Percentiles rank a stretch among this genome's conserved stretches.
These are phyloP conservation scores for Pipistrellus pipistrellus DNA, from an alignment of 2,797 vertebrate species.

Conservation along the genomic window DNA sequence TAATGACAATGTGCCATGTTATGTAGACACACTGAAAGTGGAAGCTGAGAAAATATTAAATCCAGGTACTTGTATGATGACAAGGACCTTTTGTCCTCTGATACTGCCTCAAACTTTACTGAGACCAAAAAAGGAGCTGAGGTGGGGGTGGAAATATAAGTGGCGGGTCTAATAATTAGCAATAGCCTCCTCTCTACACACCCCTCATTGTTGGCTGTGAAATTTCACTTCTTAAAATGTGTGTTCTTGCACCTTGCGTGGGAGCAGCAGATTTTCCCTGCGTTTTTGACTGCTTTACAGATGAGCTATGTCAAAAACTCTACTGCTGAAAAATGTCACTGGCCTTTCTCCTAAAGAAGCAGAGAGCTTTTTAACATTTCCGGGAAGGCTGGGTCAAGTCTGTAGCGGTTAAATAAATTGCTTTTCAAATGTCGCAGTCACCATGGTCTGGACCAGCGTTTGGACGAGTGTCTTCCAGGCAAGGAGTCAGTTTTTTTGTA, in stretches of 20 bases:
- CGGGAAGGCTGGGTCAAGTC: neutral
- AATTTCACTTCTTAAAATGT: conserved; percentile 76
- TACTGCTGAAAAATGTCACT: conserved; percentile 30
- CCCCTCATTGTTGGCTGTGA: conserved; percentile 60
- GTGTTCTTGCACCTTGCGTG: conserved; percentile 62
- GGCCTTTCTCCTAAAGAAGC: conserved; percentile 7
- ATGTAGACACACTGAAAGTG: neutral
- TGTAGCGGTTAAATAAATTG: neutral
- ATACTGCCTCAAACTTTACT: neutral
- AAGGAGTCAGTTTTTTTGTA: neutral
- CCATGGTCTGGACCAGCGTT: neutral
- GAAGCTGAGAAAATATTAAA: conserved; percentile 47
- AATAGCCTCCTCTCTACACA: conserved; percentile 45
- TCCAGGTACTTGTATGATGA: neutral
- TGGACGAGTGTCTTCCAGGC: neutral
- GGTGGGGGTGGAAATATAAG: conserved; percentile 58
- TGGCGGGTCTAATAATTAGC: conserved; percentile 77
- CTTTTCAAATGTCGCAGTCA: neutral
- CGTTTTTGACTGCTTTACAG: conserved; percentile 27
- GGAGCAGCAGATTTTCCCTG: conserved; percentile 28
- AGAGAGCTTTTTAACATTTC: neutral
- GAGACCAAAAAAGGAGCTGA: conserved; percentile 68
- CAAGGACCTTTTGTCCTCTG: conserved; percentile 61
- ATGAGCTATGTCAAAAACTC: conserved; percentile 8
- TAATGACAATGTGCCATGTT: neutral